Conservation (phyloP, 1,140 invertebrate species). For the Platyscapa corneri region DNA sequence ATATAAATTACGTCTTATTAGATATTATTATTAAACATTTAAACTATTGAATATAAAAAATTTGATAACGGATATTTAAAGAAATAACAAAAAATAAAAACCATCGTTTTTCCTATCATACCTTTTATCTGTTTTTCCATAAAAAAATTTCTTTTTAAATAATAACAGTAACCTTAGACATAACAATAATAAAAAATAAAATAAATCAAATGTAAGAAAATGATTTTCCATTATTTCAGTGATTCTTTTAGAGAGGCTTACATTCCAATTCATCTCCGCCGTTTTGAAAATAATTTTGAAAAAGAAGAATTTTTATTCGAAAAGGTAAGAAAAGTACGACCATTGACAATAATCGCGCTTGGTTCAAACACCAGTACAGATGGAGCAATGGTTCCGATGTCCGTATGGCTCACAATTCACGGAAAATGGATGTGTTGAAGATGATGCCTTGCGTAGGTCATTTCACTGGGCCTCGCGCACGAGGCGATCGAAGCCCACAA, state of each 20-base stretch:
- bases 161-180: background rate
- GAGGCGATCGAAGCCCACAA: constrained; percentile 29
- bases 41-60: background rate
- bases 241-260: background rate
- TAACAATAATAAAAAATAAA: background rate
- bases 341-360: constrained; percentile 34
- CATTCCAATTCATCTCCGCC: constrained; percentile 4
- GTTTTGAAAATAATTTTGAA: background rate
- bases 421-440: too few relatives aligned
- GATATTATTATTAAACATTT: background rate
- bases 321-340: constrained; percentile 33
- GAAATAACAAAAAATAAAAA: background rate
- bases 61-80: background rate
- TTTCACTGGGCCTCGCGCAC: constrained; percentile 47
- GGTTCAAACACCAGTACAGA: background rate
- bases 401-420: constrained; percentile 63
- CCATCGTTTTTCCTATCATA: background rate
- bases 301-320: constrained; percentile 1
- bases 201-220: background rate
- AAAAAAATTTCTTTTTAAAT: background rate
- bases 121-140: background rate
- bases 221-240: background rate
- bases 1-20: background rate
- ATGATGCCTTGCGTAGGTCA: constrained; percentile 50
- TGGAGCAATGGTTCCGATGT: background rate